These are phyloP conservation scores for Paracyprichromis sp. DNA, from an alignment of 2,113 vertebrate genomes.

Conservation along the genomic window DNA sequence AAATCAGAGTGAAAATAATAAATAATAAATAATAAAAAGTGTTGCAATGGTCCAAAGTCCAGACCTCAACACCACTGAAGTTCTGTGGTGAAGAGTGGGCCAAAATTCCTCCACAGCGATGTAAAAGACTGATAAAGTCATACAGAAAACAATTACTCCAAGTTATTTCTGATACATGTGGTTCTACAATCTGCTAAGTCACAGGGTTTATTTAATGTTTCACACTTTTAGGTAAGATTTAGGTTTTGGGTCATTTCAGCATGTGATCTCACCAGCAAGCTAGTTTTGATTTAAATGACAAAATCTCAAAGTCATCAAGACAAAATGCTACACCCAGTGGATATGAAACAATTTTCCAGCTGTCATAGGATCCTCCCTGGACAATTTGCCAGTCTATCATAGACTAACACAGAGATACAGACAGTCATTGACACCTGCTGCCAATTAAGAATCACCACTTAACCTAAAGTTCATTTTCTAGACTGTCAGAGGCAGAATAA, in stretches of 20 bases:
- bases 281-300: background rate
- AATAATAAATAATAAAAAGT: background rate
- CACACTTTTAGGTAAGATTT: background rate
- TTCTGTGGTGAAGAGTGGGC: background rate
- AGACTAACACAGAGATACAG: background rate
- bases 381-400: background rate
- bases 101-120: background rate
- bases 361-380: background rate
- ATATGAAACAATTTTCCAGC: background rate
- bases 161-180: background rate
- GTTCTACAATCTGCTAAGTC: background rate
- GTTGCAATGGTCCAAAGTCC: background rate
- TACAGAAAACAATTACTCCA: background rate
- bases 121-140: background rate
- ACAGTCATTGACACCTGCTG: background rate
- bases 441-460: background rate
- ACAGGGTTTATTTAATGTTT: background rate
- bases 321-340: background rate
- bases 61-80: background rate
- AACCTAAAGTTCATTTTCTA: background rate
- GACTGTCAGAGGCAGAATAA: background rate
- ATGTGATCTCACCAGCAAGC: background rate
- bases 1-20: background rate
- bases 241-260: background rate
- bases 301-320: background rate